Percentiles rank a stretch among this genome's conserved stretches.
Conservation (phyloP, 2,797 vertebrate species). For the Vultur gryphus region DNA sequence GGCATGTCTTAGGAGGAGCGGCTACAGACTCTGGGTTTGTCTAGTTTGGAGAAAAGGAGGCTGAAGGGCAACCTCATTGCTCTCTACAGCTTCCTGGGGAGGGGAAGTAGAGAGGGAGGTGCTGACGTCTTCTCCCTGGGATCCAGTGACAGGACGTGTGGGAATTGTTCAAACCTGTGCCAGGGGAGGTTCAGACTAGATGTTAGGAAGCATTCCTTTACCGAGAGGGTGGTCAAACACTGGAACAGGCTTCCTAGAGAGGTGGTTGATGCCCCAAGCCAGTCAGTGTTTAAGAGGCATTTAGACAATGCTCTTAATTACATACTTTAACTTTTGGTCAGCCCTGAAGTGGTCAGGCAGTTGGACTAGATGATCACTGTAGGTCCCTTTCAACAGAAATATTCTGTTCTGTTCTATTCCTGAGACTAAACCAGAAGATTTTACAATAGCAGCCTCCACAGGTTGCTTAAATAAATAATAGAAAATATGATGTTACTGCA, state of each 20-base stretch:
- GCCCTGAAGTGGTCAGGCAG: background rate
- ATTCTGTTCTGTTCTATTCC: background rate
- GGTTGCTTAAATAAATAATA: background rate
- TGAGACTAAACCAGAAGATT: background rate
- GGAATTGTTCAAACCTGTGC: background rate
- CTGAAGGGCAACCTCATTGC: background rate
- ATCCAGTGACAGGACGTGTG: rapidly evolving
- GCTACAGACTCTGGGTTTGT: background rate
- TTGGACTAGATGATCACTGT: background rate
- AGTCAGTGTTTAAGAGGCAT: background rate
- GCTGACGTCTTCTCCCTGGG: background rate
- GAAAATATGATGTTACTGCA: background rate
- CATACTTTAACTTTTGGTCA: background rate
- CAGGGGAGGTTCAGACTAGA: background rate
- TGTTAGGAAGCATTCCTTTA: background rate
- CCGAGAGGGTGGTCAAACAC: background rate
- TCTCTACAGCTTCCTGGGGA: background rate
- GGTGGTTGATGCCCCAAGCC: background rate
- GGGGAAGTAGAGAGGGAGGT: background rate
- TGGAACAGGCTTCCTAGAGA: background rate
- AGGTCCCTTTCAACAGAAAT: background rate
- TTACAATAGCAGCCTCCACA: background rate
- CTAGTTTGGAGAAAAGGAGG: background rate
- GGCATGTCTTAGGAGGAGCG: background rate
- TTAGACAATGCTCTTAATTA: background rate